A percentile compares a stretch with the other conserved stretches of the same genome.
Conservation (phyloP, 2,888 invertebrate species). For the Polydrusus tereticollis region DNA sequence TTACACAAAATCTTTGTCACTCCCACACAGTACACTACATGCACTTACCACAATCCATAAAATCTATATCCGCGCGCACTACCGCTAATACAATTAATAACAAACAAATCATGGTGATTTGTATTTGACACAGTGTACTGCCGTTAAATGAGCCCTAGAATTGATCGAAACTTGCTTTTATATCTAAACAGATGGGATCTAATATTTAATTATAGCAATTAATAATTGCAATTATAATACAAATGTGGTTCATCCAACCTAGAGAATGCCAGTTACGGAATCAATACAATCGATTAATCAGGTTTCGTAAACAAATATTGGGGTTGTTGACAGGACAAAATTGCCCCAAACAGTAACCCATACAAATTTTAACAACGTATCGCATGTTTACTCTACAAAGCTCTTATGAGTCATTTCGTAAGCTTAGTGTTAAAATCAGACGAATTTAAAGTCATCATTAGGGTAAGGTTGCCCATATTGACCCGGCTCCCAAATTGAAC, state of each 20-base stretch:
- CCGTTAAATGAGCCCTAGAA: background rate
- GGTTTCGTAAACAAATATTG: background rate
- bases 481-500: no score
- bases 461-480: no score
- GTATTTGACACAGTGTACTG: background rate
- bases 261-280: background rate
- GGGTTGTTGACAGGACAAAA: background rate
- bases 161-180: background rate
- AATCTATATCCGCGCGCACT: background rate
- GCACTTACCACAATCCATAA: constrained; percentile 38
- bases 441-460: no score
- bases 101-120: background rate
- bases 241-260: background rate
- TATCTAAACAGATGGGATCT: constrained; percentile 1
- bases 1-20: no score
- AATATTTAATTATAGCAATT: background rate
- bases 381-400: no score
- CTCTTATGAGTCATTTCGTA: no score
- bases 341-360: no score
- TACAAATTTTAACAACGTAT: no score
- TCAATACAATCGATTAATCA: background rate
- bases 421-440: no score
- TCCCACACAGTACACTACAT: background rate
- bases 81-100: background rate
- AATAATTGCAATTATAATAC: background rate